Conservation (phyloP, 2,888 invertebrate species). For the Odontomyia ornata region DNA sequence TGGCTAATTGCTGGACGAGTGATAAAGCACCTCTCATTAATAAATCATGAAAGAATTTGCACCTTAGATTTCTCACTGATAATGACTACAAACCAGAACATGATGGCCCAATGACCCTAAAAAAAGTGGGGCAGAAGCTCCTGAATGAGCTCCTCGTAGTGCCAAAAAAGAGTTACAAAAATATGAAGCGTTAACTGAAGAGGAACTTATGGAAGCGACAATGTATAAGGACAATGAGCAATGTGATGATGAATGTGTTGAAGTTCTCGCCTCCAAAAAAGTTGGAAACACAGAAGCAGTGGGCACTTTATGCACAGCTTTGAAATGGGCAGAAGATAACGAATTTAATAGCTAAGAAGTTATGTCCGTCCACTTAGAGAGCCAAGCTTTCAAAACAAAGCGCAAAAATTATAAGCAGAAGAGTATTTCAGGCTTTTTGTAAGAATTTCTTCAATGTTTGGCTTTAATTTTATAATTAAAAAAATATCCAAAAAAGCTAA, state of each 20-base stretch:
- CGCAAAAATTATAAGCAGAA: no score
- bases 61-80: neutral
- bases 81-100: neutral
- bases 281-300: neutral
- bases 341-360: neutral
- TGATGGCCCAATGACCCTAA: neutral
- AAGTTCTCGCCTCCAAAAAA: neutral
- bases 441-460: no score
- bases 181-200: neutral
- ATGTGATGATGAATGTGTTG: neutral
- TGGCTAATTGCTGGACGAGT: neutral
- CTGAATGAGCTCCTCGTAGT: neutral
- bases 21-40: neutral
- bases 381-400: neutral
- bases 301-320: neutral
- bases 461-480: no score
- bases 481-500: no score
- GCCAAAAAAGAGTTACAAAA: no score
- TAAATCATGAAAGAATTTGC: neutral
- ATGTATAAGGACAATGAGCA: neutral
- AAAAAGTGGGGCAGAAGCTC: neutral
- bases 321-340: neutral
- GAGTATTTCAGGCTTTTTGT: no score
- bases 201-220: neutral
- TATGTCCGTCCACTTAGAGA: neutral